These are phyloP conservation scores for Lutraria lutraria DNA, from an alignment of 2,888 invertebrate genomes.

Conservation along the genomic window DNA sequence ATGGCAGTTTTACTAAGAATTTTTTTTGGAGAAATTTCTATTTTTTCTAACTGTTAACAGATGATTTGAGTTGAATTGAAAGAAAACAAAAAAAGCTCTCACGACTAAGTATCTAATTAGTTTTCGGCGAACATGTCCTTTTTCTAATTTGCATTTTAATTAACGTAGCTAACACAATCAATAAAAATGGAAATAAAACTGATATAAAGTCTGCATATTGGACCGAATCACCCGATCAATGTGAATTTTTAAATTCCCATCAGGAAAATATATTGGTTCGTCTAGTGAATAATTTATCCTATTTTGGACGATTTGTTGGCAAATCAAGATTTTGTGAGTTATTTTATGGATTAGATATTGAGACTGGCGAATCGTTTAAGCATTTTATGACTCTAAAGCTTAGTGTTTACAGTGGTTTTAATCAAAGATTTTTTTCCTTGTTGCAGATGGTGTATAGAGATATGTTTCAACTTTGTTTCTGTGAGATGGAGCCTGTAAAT, in stretches of 20 bases:
- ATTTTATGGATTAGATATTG: background rate
- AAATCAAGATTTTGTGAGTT: slow-evolving; percentile 26
- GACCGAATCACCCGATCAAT: slow-evolving; percentile 16
- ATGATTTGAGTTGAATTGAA: background rate
- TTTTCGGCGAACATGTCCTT: background rate
- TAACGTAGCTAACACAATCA: slow-evolving; percentile 51
- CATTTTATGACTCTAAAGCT: background rate
- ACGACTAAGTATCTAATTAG: slow-evolving; percentile 16
- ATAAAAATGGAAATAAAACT: slow-evolving; percentile 59
- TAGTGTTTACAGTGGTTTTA: background rate
- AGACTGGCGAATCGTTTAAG: slow-evolving; percentile 2
- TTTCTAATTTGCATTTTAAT: slow-evolving; percentile 65
- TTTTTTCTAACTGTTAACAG: background rate
- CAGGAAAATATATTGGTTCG: slow-evolving; percentile 39
- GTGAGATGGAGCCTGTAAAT: slow-evolving; percentile 2
- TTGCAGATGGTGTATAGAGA: slow-evolving; percentile 25
- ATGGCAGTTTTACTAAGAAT: background rate
- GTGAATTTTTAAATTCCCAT: slow-evolving; percentile 45
- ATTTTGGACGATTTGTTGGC: slow-evolving; percentile 28
- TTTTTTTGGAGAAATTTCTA: background rate
- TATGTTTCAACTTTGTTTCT: background rate
- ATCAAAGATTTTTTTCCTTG: slow-evolving; percentile 22
- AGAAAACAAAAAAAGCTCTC: slow-evolving; percentile 2
- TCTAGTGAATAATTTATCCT: slow-evolving; percentile 54
- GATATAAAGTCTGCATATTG: slow-evolving; percentile 42